Base-by-base conservation (phyloP, 2,113 vertebrate species). In the Lipophrys pholis region DNA sequence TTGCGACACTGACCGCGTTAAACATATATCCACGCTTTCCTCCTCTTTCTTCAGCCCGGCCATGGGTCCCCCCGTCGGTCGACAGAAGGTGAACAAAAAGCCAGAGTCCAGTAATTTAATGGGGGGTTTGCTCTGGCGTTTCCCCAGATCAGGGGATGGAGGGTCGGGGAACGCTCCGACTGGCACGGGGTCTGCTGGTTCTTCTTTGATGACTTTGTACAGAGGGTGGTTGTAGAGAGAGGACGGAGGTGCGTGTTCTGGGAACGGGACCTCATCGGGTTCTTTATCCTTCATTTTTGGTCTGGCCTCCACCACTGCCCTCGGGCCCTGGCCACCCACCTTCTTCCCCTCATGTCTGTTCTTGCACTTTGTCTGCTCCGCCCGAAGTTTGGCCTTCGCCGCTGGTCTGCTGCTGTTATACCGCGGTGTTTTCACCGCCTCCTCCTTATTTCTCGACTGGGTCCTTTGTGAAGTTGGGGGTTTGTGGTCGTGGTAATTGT, bases 121-220 rank as follows among this genome's bases (percentile, higher is more conserved):
- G 50, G 94, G 93, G 45, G 94, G 94, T 71, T 94, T 95, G 86
- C 93, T 94, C 84, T 93, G 93, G 15, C 94, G 92, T 73, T 95
- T 95, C 14, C 94, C 94, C 66, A 94, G 72, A 53, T 93, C 93
- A 1, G 90, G 89, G 6, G 84, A 78, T 11, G 92, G 90, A 14
- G 82, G 84, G 9, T 89, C 87, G 1, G 87, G 39, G 55, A 90
- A 92, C 1, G 84, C 58, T 12, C 49, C 88, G 12, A 94, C 81
- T 1, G 93, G 92, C 61, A 95, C 63, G 0, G 92, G 93, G 0
- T 95, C 94, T 12, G 89, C 87, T 5, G 94, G 93, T 73, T 95
- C 94, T 60, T 94, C 90, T 84, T 95, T 95, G 69, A 95, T 94
- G 35, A 91, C 89, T 85, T 82, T 94, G 61, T 93, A 93, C 42